phyloP scores from a whole-genome alignment of 2,888 invertebrate species.

The Apocheima hispidaria region DNA sequence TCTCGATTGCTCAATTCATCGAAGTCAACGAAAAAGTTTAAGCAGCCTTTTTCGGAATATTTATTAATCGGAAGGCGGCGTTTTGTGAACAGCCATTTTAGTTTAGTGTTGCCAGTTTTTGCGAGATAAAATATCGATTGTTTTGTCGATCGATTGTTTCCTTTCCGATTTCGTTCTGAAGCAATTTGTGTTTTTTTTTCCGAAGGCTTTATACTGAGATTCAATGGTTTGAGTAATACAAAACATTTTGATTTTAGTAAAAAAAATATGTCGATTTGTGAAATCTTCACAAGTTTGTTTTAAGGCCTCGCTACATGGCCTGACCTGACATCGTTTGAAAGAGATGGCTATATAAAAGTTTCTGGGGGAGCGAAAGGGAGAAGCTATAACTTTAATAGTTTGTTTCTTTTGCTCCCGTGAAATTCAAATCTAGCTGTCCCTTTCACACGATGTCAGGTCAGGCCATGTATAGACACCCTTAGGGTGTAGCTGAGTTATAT shows the following conservation, averaged over 20 bases:
- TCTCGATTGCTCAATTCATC: slow-evolving; percentile 48
- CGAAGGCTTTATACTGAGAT: slow-evolving; percentile 1
- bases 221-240: background rate
- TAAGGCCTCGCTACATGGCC: too few species aligned
- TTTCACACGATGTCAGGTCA: too few species aligned
- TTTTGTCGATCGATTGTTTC: slow-evolving; percentile 37
- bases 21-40: slow-evolving; percentile 47
- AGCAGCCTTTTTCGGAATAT: slow-evolving; percentile 49
- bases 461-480: too few species aligned
- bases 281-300: too few species aligned
- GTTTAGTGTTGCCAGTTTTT: slow-evolving; percentile 31
- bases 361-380: too few species aligned
- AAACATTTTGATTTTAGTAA: background rate
- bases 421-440: too few species aligned
- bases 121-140: slow-evolving; percentile 35
- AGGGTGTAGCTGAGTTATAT: too few species aligned
- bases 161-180: slow-evolving; percentile 20
- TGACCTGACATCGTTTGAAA: too few species aligned
- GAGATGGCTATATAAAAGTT: too few species aligned
- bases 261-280: too few species aligned
- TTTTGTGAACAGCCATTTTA: slow-evolving; percentile 38
- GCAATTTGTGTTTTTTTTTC: slow-evolving; percentile 31
- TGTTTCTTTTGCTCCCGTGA: too few species aligned
- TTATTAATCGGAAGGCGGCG: slow-evolving; percentile 49
- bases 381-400: too few species aligned